Percentiles rank a stretch among this genome's conserved stretches.
Evolutionary conservation across 2,113 vertebrate genomes (phyloP).

Genomic region (Misgurnus mizolepis): DNA sequence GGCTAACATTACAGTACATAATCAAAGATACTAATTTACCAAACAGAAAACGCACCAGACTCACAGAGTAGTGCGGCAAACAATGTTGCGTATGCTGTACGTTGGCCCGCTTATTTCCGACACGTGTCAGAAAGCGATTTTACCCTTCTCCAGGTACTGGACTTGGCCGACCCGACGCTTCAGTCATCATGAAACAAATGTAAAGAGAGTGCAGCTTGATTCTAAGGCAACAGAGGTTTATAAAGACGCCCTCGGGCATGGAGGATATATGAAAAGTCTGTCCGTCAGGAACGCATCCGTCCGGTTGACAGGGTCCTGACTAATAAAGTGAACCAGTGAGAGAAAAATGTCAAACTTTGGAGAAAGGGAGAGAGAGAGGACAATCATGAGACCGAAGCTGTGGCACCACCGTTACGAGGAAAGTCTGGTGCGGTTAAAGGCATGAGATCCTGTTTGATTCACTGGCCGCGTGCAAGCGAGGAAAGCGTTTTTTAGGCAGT

Average conservation of each 20-base stretch:
- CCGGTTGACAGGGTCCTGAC: slow-evolving; percentile 37
- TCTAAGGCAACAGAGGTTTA: slow-evolving; percentile 73
- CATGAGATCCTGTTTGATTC: not conserved
- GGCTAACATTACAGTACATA: slow-evolving; percentile 13
- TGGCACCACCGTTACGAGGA: slow-evolving; percentile 26
- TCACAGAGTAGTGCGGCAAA: slow-evolving; percentile 30
- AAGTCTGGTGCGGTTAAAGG: slow-evolving; percentile 32
- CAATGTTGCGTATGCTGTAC: slow-evolving; percentile 1
- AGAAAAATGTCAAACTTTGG: slow-evolving; percentile 19
- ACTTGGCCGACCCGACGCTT: not conserved
- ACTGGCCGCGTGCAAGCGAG: slow-evolving; percentile 12
- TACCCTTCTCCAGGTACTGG: not conserved
- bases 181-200: not conserved
- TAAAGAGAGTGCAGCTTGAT: slow-evolving; percentile 42
- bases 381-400: not conserved
- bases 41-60: slow-evolving; percentile 15
- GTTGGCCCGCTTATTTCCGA: slow-evolving; percentile 9
- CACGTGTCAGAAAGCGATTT: not conserved
- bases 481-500: slow-evolving; percentile 42
- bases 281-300: slow-evolving; percentile 48
- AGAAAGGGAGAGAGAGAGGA: not conserved
- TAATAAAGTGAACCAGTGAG: slow-evolving; percentile 11
- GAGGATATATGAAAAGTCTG: slow-evolving; percentile 67
- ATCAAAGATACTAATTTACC: not conserved
- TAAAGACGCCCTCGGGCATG: slow-evolving; percentile 57